Conservation (phyloP, 2,888 invertebrate genomes). For the Melinopterus prodromus region DNA sequence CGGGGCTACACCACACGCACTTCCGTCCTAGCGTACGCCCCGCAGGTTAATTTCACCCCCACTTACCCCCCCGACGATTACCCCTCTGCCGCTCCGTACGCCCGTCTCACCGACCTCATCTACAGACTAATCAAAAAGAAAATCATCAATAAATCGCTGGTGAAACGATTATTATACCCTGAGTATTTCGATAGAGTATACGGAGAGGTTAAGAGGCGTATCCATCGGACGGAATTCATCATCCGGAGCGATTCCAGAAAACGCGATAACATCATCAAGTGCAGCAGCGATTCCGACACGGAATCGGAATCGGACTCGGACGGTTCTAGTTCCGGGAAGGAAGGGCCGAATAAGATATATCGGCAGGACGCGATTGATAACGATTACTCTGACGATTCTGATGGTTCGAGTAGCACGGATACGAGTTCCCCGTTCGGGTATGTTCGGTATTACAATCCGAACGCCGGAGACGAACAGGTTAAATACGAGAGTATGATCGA, state of each 20-base stretch:
- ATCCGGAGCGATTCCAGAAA: constrained; percentile 54
- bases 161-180: constrained; percentile 77
- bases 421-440: constrained; percentile 74
- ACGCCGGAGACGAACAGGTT: constrained; percentile 60
- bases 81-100: constrained; percentile 80
- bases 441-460: constrained; percentile 69
- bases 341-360: constrained; percentile 60
- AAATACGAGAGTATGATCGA: constrained; percentile 64
- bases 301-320: constrained; percentile 52
- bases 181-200: constrained; percentile 65
- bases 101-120: constrained; percentile 79
- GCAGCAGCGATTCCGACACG: constrained; percentile 59
- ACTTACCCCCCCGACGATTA: constrained; percentile 78
- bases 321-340: constrained; percentile 57
- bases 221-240: constrained; percentile 61
- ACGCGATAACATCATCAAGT: constrained; percentile 55
- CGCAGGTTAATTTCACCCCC: constrained; percentile 61
- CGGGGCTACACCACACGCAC: constrained; percentile 66
- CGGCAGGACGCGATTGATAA: constrained; percentile 68
- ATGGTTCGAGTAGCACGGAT: constrained; percentile 66
- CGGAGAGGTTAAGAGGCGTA: constrained; percentile 67
- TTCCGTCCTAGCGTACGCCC: constrained; percentile 62
- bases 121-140: constrained; percentile 77
- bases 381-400: constrained; percentile 55
- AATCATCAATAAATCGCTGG: constrained; percentile 73